Conservation (phyloP, 2,797 vertebrate species). For the Amphiprion clarkii region DNA sequence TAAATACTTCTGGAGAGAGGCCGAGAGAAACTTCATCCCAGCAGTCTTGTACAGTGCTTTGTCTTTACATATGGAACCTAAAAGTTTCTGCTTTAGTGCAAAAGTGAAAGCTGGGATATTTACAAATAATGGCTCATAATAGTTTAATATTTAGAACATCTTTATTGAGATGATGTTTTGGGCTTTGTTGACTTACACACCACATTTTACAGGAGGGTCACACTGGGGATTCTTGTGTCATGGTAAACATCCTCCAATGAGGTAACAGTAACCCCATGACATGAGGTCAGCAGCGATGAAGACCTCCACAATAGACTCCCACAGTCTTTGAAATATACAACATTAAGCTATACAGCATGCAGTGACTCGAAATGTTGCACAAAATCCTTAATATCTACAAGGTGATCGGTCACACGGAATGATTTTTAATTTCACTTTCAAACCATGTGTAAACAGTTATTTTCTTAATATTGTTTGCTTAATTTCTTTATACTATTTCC, state of each 20-base stretch:
- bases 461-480: conserved; percentile 33
- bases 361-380: conserved; percentile 41
- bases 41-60: too few relatives aligned
- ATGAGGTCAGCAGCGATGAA: conserved; percentile 22
- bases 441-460: conserved; percentile 50
- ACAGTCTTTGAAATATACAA: conserved; percentile 59
- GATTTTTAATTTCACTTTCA: conserved; percentile 42
- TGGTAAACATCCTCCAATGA: conserved; percentile 49
- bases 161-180: conserved; percentile 70
- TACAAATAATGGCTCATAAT: neutral
- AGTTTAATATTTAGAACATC: conserved; percentile 38
- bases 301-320: conserved; percentile 51
- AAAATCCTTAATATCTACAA: conserved; percentile 61
- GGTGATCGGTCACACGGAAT: conserved; percentile 54
- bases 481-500: conserved; percentile 7
- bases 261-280: conserved; percentile 37
- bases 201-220: conserved; percentile 59
- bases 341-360: conserved; percentile 70
- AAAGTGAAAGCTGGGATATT: neutral
- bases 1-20: neutral
- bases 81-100: too few relatives aligned
- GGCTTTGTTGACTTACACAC: conserved; percentile 51
- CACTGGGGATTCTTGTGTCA: conserved; percentile 32
- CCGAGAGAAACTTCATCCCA: too few relatives aligned
- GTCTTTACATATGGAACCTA: neutral